phyloP scores from a whole-genome alignment of 2,888 invertebrate genomes.

The Tiliacea aurago region DNA sequence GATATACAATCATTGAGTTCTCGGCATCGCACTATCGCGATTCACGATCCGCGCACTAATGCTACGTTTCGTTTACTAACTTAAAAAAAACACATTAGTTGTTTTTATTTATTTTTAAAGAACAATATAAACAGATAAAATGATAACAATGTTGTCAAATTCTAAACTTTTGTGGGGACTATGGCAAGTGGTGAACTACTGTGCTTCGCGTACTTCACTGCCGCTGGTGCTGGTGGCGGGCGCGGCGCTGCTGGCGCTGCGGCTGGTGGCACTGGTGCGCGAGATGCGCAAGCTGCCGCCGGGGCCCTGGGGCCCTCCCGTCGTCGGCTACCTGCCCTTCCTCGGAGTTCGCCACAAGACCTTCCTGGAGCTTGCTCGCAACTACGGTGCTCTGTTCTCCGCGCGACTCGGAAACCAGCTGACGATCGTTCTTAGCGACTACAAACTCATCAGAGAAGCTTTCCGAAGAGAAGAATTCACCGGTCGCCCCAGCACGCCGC shows the following conservation, averaged over 20 bases:
- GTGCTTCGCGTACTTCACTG: slow-evolving; percentile 81
- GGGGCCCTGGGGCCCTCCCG: slow-evolving; percentile 96
- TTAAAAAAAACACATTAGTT: slow-evolving; percentile 55
- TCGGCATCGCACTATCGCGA: slow-evolving; percentile 79
- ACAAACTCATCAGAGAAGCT: slow-evolving; percentile 95
- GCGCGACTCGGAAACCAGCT: slow-evolving; percentile 95
- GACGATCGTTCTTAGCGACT: slow-evolving; percentile 96
- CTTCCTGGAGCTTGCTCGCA: slow-evolving; percentile 94
- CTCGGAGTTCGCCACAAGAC: slow-evolving; percentile 95
- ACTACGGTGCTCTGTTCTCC: slow-evolving; percentile 95
- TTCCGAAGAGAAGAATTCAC: slow-evolving; percentile 97
- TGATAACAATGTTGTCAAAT: slow-evolving; percentile 82
- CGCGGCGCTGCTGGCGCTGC: slow-evolving; percentile 86
- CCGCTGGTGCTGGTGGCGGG: slow-evolving; percentile 87
- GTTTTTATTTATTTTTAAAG: slow-evolving; percentile 65
- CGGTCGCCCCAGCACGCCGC: slow-evolving; percentile 96
- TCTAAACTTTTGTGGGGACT: slow-evolving; percentile 90
- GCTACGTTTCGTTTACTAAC: slow-evolving; percentile 78
- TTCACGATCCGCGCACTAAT: slow-evolving; percentile 82
- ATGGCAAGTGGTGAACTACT: slow-evolving; percentile 86
- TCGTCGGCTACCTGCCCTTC: slow-evolving; percentile 96
- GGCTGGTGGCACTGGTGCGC: slow-evolving; percentile 85
- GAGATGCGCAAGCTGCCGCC: slow-evolving; percentile 92
- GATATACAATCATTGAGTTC: slow-evolving; percentile 82
- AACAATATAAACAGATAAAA: slow-evolving; percentile 73